Evolutionary conservation across 2,113 vertebrate species (phyloP).

Genomic region (Heteronetta atricapilla): DNA sequence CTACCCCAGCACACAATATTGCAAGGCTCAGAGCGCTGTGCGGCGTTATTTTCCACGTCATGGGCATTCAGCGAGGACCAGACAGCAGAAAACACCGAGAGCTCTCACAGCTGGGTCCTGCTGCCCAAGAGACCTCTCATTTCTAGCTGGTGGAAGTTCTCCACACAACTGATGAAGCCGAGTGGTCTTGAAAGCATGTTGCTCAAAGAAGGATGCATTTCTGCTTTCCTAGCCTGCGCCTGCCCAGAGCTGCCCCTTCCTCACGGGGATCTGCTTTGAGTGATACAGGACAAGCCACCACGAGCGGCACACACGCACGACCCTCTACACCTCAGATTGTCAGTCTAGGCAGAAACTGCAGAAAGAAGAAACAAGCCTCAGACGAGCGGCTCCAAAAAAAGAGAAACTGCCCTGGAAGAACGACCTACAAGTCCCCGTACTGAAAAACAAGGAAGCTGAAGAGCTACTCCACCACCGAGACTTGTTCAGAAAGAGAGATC

Average conservation of each 20-base stretch:
- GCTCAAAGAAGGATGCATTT: not conserved
- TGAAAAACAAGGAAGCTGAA: not conserved
- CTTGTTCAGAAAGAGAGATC: not conserved
- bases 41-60: not conserved
- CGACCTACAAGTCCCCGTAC: not conserved
- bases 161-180: not conserved
- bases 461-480: not conserved
- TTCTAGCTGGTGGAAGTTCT: not conserved
- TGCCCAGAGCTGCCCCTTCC: not conserved
- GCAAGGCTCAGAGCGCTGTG: not conserved
- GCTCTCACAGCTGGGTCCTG: not conserved
- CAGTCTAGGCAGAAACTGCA: not conserved
- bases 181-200: not conserved
- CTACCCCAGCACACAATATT: not conserved
- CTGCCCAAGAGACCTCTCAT: not conserved
- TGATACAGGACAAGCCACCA: not conserved
- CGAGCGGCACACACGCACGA: fast-evolving
- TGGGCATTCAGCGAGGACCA: not conserved
- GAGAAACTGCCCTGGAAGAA: not conserved
- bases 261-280: not conserved
- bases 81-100: not conserved
- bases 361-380: not conserved
- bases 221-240: not conserved
- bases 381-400: not conserved
- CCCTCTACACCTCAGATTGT: not conserved